Percentiles rank a stretch among this genome's conserved stretches.
These are phyloP conservation scores for Mormyrops attenuatus DNA, from an alignment of 2,797 vertebrate species.

Conservation along the genomic window DNA sequence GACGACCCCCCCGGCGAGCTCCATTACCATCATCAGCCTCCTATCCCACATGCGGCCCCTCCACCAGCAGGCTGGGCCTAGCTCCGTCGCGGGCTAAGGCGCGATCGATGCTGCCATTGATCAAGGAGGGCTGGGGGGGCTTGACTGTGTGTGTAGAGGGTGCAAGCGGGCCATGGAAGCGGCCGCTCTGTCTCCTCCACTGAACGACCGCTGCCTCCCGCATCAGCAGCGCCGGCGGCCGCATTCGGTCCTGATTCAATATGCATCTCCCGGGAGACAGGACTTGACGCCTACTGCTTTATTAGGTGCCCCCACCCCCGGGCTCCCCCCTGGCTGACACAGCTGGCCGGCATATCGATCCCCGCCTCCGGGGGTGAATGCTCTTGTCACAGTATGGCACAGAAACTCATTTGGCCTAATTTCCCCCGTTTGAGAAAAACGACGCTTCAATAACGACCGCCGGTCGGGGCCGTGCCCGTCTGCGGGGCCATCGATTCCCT, in stretches of 20 bases:
- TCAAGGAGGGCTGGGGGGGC: slow-evolving; percentile 26
- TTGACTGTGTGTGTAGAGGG: neutral
- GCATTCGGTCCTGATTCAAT: neutral
- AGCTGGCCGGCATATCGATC: slow-evolving; percentile 14
- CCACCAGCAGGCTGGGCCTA: slow-evolving; percentile 19
- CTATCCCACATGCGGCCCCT: neutral
- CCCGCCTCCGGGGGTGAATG: neutral
- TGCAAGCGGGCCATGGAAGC: too few species aligned
- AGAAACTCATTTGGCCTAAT: slow-evolving; percentile 12
- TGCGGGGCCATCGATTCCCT: neutral
- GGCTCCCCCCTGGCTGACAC: slow-evolving; percentile 8
- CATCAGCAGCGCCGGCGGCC: neutral
- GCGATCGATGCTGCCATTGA: slow-evolving; percentile 39
- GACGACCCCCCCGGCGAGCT: slow-evolving; percentile 28
- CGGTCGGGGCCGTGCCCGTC: neutral
- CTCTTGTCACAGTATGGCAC: neutral
- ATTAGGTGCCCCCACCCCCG: neutral
- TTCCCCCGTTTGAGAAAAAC: slow-evolving; percentile 16
- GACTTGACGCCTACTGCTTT: neutral
- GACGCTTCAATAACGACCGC: neutral
- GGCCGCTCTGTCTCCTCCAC: neutral
- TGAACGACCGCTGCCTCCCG: neutral
- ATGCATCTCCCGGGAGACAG: slow-evolving; percentile 2
- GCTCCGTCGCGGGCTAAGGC: slow-evolving; percentile 22
- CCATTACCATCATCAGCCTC: slow-evolving; percentile 24